A percentile compares a stretch with the other conserved stretches of the same genome.
Conservation (phyloP, 2,797 vertebrate species). For the Emys orbicularis region DNA sequence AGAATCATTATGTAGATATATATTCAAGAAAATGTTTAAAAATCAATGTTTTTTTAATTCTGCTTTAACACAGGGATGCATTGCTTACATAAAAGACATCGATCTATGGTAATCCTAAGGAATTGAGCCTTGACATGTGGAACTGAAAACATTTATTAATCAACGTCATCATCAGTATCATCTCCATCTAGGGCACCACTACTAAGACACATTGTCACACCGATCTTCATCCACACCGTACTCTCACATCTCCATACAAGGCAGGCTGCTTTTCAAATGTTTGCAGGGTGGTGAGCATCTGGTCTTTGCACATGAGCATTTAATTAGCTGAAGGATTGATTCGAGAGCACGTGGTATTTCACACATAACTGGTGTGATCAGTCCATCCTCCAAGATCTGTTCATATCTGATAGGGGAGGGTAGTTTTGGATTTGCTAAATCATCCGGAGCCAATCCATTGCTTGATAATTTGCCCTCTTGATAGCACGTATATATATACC, state of each 20-base stretch:
- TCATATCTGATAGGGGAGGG: not conserved
- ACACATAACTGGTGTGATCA: not conserved
- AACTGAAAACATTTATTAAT: too few species aligned
- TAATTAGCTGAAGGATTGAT: not conserved
- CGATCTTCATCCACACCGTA: not conserved
- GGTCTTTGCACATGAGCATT: not conserved
- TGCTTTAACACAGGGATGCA: too few species aligned
- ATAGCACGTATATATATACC: too few species aligned
- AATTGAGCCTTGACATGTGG: too few species aligned
- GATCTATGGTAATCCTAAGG: too few species aligned
- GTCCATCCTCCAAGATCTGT: not conserved
- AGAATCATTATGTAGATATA: too few species aligned
- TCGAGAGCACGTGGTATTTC: not conserved
- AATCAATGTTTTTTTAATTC: too few species aligned
- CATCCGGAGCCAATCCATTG: not conserved
- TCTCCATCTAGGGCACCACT: not conserved
- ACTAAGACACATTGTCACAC: not conserved
- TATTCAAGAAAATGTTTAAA: too few species aligned
- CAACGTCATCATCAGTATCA: not conserved
- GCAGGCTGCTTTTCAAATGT: not conserved
- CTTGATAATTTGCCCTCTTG: not conserved
- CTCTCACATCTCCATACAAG: not conserved
- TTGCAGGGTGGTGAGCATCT: not conserved
- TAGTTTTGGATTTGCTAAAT: not conserved
- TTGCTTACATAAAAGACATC: too few species aligned